Conservation (phyloP, 2,113 vertebrate genomes). For the Ailuropoda melanoleuca region DNA sequence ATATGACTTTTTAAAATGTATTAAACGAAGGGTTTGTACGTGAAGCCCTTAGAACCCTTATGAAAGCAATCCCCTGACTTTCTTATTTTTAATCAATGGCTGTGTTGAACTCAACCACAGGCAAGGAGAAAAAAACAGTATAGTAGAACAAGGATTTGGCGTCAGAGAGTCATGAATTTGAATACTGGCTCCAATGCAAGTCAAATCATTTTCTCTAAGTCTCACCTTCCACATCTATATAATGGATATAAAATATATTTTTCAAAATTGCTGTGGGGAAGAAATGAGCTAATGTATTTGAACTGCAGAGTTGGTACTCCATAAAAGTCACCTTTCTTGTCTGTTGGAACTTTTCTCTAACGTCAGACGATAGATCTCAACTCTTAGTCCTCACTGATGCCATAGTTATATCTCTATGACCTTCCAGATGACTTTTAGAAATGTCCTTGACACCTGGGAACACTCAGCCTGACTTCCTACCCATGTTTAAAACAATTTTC, state of each 20-base stretch:
- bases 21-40: neutral
- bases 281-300: neutral
- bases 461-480: neutral
- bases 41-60: neutral
- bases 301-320: neutral
- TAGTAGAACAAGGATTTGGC: neutral
- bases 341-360: neutral
- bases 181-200: neutral
- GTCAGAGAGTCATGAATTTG: neutral
- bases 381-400: neutral
- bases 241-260: neutral
- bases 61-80: neutral
- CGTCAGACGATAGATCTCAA: neutral
- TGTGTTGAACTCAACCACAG: neutral
- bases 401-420: neutral
- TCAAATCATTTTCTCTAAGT: neutral
- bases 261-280: neutral
- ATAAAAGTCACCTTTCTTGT: neutral
- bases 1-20: neutral
- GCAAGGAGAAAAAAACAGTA: neutral
- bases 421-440: neutral
- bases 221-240: conserved; percentile 4
- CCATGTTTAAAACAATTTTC: neutral
- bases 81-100: neutral
- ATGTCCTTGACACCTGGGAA: neutral